Evolutionary conservation across 2,888 invertebrate genomes (phyloP), one percentile per base, ranked within the genome.

Genomic region (Panorpa germanica): DNA sequence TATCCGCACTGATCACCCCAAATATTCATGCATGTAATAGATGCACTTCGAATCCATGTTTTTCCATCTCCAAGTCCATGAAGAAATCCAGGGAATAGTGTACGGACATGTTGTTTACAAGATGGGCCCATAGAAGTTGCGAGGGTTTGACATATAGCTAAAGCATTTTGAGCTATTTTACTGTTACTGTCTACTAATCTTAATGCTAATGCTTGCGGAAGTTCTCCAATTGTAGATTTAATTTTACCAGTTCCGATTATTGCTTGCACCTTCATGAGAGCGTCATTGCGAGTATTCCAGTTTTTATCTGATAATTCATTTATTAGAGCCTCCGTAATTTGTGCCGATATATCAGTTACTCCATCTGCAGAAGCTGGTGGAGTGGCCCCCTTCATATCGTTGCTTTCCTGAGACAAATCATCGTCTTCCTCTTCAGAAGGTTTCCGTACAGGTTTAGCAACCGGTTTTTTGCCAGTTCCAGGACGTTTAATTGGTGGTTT

Each of bases 111-210:
- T 28, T 66, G 66, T 45, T 77, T 83, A 43, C 78, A 73, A 27
- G 75, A 68, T 0, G 74, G 51, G 0, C 93, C 91, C 70, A 93
- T 77, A 0, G 85, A 77, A 1, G 63, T 64, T 2, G 81, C 83
- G 15, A 95, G 55, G 17, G 64, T 65, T 43, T 85, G 78, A 45
- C 88, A 86, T 35, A 93, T 74, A 33, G 72, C 70, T 25, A 93
- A 54, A 1, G 91, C 70, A 10, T 73, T 71, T 43, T 81, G 80
- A 0, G 85, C 85, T 38, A 95, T 68, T 52, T 86, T 90, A 14
- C 83, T 85, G 57, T 95, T 95, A 26, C 88, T 86, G 49, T 95
- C 95, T 0, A 74, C 57, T 10, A 93, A 57, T 2, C 93, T 63
- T 1, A 69, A 65, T 1, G 72, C 70, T 8, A 95, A 51, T 0